Evolutionary conservation across 1,140 invertebrate species (phyloP), one percentile per base, ranked within the genome.

Genomic region (Drosophila rufa): DNA sequence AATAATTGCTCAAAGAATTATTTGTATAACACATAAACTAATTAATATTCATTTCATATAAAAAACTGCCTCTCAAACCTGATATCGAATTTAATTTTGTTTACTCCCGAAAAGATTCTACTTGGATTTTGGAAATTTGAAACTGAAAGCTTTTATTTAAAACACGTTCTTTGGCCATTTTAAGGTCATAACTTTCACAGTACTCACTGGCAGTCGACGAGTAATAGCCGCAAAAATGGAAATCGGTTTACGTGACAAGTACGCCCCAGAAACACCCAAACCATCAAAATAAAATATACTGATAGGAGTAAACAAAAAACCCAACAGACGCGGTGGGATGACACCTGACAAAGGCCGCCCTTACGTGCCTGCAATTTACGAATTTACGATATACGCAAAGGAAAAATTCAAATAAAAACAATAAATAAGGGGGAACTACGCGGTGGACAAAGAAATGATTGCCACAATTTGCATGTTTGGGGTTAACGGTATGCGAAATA

Each of bases 171-270:
- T 43, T 50, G 17, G 1, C 27, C 36, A 51, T 71, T 79, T 89
- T 78, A 83, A 78, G 76, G 77, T 87, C 61, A 77, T 65, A 89
- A 80, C 85, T 86, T 86, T 86, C 82, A 75, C 78, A 80, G 78
- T 51, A 60, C 56, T 45, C 58, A 60, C n/a, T 55, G 60, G 22
- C 60, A 36, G 62, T 27, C 46, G 46, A 17, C 17, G 19, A 51
- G 42, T 42, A 57, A 67, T 51, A 56, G 51, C 66, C 60, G 25
- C 40, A 62, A 56, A 89, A 87, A 87, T 83, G 68, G 73, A 83
- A 89, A 79, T 78, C 59, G 59, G 11, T 79, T 59, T 79, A 79
- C 75, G 76, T 79, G 76, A 78, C 66, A 79, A 84, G 84, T 78
- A 77, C 68, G 65, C 38, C 71, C 80, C 71, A 77, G 38, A 89